These are phyloP conservation scores for Piezodorus guildinii DNA, from an alignment of 1,140 invertebrate species.

Conservation along the genomic window DNA sequence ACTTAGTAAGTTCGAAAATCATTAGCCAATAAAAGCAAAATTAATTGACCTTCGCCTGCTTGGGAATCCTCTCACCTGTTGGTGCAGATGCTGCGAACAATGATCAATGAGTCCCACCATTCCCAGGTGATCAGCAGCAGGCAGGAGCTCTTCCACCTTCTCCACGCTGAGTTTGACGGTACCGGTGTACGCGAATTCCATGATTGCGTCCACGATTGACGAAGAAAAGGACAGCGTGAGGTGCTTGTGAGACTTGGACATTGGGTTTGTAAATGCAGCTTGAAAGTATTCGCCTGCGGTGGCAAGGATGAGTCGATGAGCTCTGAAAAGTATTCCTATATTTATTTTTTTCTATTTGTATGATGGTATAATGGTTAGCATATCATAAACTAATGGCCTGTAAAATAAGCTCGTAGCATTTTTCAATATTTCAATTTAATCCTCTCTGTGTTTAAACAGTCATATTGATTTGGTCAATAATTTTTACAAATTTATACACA, in stretches of 20 bases:
- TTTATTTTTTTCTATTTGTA: too few species aligned
- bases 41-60: too few species aligned
- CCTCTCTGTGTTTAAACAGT: too few species aligned
- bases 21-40: too few species aligned
- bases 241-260: background rate
- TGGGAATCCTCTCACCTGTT: background rate
- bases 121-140: constrained; percentile 50
- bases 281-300: constrained; percentile 55
- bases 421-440: too few species aligned
- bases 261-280: constrained; percentile 45
- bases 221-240: constrained; percentile 33
- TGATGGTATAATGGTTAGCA: too few species aligned
- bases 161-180: constrained; percentile 42
- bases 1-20: background rate
- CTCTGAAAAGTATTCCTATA: constrained; percentile 28
- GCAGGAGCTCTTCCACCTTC: constrained; percentile 48
- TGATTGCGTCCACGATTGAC: constrained; percentile 38
- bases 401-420: too few species aligned
- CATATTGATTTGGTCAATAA: too few species aligned
- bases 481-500: too few species aligned
- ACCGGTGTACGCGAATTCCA: constrained; percentile 56
- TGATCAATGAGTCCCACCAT: constrained; percentile 47
- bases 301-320: constrained; percentile 52
- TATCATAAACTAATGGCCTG: too few species aligned
- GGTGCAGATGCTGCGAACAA: constrained; percentile 40